These are phyloP conservation scores for Pseudopodoces humilis DNA, from an alignment of 2,113 vertebrate species.

Conservation along the genomic window DNA sequence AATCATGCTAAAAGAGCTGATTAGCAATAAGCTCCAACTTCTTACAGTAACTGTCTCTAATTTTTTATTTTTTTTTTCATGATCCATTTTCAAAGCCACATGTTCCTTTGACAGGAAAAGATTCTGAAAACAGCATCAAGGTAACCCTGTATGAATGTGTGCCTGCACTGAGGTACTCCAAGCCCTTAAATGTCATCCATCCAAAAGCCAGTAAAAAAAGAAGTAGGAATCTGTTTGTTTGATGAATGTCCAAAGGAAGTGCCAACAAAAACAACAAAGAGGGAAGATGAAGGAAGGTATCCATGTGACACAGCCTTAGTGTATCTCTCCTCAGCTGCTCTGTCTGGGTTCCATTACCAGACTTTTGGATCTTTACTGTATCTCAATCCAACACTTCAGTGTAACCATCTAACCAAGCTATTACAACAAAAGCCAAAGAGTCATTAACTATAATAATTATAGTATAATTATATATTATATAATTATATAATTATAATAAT, in stretches of 20 bases:
- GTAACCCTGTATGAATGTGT: not conserved
- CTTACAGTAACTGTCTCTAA: not conserved
- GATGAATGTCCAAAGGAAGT: not conserved
- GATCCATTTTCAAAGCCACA: not conserved
- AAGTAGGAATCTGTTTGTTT: not conserved
- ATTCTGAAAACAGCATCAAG: not conserved
- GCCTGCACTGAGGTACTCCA: not conserved
- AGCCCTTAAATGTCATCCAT: not conserved
- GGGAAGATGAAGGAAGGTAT: not conserved
- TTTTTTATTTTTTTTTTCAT: not conserved
- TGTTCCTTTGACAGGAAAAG: not conserved
- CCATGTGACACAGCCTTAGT: not conserved
- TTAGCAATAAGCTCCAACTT: not conserved
- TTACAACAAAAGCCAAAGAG: not conserved
- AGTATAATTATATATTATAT: no score
- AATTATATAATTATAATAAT: no score
- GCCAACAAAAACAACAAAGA: not conserved
- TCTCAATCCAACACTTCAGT: not conserved
- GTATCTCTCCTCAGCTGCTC: not conserved
- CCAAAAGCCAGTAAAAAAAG: not conserved
- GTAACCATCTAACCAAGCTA: not conserved
- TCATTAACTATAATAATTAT: not conserved
- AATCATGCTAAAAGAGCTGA: not conserved
- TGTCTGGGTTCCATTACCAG: not conserved
- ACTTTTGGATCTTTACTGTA: not conserved